Percentiles rank a stretch among this genome's conserved stretches.
Evolutionary conservation across 2,113 vertebrate genomes (phyloP).

Genomic region (Coracopsis vasa): DNA sequence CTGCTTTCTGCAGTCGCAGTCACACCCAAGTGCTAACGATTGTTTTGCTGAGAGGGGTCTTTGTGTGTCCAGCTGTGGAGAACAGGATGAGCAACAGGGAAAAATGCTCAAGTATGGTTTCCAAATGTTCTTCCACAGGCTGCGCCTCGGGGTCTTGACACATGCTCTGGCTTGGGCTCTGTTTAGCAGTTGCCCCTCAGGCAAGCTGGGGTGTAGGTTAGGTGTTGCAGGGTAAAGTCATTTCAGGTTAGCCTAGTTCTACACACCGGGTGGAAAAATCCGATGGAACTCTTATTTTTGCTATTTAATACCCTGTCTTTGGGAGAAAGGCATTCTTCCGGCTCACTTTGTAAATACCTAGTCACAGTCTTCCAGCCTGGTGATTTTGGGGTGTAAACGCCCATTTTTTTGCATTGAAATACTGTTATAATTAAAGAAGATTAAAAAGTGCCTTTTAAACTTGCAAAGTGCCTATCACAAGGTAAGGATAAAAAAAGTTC

Average conservation of each 20-base stretch:
- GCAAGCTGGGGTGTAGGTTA: not conserved
- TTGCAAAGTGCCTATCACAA: not conserved
- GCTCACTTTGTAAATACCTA: constrained; percentile 30
- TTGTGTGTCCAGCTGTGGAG: constrained; percentile 10
- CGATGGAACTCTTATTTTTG: constrained; percentile 6
- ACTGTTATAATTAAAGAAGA: not conserved
- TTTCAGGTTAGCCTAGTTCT: not conserved
- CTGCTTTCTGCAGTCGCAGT: not conserved
- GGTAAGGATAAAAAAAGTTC: constrained; percentile 56
- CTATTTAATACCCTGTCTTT: constrained; percentile 2
- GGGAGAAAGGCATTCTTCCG: constrained; percentile 18
- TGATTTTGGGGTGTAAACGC: not conserved
- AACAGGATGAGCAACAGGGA: not conserved
- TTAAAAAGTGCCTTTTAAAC: not conserved
- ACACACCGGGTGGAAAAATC: not conserved
- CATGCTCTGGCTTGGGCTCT: not conserved
- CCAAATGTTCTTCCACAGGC: not conserved
- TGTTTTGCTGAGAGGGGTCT: constrained; percentile 15
- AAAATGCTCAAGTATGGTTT: not conserved
- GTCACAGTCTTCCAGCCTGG: not conserved
- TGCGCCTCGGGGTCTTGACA: not conserved
- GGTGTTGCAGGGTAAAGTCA: not conserved
- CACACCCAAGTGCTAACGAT: not conserved
- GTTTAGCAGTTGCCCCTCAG: not conserved
- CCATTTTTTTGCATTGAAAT: not conserved